Evolutionary conservation across 2,888 invertebrate genomes (phyloP).

Genomic region (Oscheius sp.): DNA sequence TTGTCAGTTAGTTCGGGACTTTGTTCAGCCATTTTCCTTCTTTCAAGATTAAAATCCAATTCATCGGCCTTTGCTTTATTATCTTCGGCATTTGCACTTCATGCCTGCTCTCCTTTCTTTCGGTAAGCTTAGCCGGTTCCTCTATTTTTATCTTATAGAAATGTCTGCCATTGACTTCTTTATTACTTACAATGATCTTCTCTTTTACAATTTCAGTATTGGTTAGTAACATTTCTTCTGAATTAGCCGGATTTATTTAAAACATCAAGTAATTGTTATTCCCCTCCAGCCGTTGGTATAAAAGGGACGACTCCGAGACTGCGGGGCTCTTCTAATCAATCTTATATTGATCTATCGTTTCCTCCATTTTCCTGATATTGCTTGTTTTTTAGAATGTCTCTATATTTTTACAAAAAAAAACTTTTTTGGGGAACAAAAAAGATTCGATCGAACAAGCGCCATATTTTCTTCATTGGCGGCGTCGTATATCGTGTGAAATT

Average conservation of each 20-base stretch:
- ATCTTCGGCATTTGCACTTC: slow-evolving; percentile 84
- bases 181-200: slow-evolving; percentile 58
- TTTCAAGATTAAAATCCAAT: slow-evolving; percentile 87
- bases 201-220: slow-evolving; percentile 57
- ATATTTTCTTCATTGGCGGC: no score
- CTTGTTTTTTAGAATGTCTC: no score
- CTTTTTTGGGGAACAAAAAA: no score
- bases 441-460: no score
- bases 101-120: slow-evolving; percentile 52
- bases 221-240: slow-evolving; percentile 39
- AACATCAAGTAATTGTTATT: slow-evolving; percentile 73
- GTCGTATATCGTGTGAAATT: no score
- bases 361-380: no score
- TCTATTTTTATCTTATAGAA: slow-evolving; percentile 34
- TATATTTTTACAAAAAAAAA: no score
- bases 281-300: no score
- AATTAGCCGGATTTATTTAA: slow-evolving; percentile 45
- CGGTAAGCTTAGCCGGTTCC: slow-evolving; percentile 29
- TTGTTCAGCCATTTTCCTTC: slow-evolving; percentile 92
- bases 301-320: no score
- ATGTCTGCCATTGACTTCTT: slow-evolving; percentile 61
- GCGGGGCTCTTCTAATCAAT: no score
- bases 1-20: slow-evolving; percentile 93
- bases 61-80: slow-evolving; percentile 89
- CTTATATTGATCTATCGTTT: no score